These are phyloP conservation scores for Thecophora atra DNA, from an alignment of 2,888 invertebrate genomes.

Conservation along the genomic window DNA sequence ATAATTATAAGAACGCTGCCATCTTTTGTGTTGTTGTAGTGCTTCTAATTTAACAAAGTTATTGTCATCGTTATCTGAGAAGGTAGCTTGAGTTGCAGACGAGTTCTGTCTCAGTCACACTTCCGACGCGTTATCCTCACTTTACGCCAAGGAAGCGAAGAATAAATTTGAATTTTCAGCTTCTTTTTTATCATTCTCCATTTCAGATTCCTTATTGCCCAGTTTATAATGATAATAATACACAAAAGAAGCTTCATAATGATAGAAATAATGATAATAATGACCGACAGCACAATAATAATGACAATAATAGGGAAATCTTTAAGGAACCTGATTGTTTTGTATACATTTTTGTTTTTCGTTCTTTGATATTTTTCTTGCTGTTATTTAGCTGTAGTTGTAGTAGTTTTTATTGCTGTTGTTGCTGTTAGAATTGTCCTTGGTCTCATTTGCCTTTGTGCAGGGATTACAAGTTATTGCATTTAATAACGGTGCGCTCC, in stretches of 20 bases:
- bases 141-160: background rate
- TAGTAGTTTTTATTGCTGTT: background rate
- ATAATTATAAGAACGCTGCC: constrained; percentile 24
- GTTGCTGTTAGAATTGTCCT: background rate
- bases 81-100: background rate
- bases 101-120: too few species aligned
- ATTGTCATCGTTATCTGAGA: constrained; percentile 12
- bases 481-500: background rate
- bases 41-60: constrained; percentile 20
- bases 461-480: background rate
- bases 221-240: constrained; percentile 5
- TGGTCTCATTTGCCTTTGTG: background rate
- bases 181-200: constrained; percentile 19
- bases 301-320: constrained; percentile 13
- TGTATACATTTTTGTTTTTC: background rate
- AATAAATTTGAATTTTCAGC: constrained; percentile 26
- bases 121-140: background rate
- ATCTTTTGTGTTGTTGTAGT: constrained; percentile 21
- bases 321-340: constrained; percentile 7
- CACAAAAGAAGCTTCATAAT: background rate
- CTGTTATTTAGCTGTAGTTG: background rate
- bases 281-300: constrained; percentile 4
- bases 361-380: background rate
- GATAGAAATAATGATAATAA: constrained; percentile 13
- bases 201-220: constrained; percentile 3